Conservation (phyloP, 2,113 vertebrate genomes). For the Turdus rufiventris region DNA sequence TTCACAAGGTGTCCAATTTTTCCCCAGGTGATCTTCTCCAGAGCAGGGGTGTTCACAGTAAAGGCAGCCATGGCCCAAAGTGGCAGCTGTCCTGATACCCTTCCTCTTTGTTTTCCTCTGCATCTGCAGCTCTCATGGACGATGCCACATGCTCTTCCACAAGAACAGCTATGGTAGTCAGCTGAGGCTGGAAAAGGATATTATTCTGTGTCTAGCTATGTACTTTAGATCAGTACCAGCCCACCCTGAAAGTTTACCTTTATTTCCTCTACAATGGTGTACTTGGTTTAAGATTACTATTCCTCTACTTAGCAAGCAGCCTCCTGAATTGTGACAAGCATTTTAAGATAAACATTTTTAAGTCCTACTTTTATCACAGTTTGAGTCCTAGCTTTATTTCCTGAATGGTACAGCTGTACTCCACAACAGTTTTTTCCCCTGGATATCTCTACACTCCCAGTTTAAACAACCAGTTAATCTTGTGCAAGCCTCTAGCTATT, state of each 20-base stretch:
- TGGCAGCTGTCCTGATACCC: not conserved
- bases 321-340: not conserved
- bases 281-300: not conserved
- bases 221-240: not conserved
- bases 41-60: not conserved
- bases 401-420: not conserved
- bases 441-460: not conserved
- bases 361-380: not conserved
- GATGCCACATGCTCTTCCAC: not conserved
- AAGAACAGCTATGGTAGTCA: not conserved
- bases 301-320: not conserved
- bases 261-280: not conserved
- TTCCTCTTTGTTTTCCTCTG: not conserved
- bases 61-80: rapidly evolving
- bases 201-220: not conserved
- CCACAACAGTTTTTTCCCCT: not conserved
- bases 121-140: not conserved
- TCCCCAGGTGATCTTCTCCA: not conserved
- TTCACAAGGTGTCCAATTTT: not conserved
- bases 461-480: not conserved
- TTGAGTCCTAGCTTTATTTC: not conserved
- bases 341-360: not conserved
- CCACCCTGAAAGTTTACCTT: not conserved
- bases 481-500: rapidly evolving
- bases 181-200: not conserved